Base-by-base conservation (phyloP, 2,888 invertebrate species). In the Trichopoda pennipes region DNA sequence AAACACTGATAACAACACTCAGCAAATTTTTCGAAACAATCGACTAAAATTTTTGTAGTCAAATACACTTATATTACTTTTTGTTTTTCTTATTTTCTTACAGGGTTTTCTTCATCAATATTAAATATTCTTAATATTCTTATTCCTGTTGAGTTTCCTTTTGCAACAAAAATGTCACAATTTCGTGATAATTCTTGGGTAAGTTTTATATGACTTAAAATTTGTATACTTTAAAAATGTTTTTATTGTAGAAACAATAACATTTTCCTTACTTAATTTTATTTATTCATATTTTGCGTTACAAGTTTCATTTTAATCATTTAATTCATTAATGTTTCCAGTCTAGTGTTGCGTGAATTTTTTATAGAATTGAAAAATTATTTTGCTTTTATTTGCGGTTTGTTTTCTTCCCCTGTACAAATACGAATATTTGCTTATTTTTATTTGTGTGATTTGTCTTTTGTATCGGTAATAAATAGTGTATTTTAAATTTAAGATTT, bases 121-220 rank as follows among this genome's bases (percentile, higher is more conserved):
- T 38, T 38, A 12, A 38, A 38, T 12, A 38, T 38, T 38, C 47
- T n/a, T 14, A 38, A 35, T 44, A 51, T 55, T 74, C 70, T 51
- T 82, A 72, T 76, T 76, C 56, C 53, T 28, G 80, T 82, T 80
- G 82, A 82, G 70, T 64, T 64, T 44, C 2, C n/a, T 44, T 32
- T 16, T 12, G 12, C 1, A 38, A 58, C 73, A 80, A 80, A 84
- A 84, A 86, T 86, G 86, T 86, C 86, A 80, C 86, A 86, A 79
- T 86, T 86, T 83, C 85, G 85, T 84, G 86, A 86, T 85, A 86
- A 85, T 86, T 86, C 86, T 84, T 86, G 86, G 86, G 86, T 86
- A 66, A 86, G 86, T 85, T 55, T 9, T 64, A 19, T 14, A 47
- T 58, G 19, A 66, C 69, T 63, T 44, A 55, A 12, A 32, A 42